Conservation (phyloP, 2,113 vertebrate species). For the Oncorhynchus gorbuscha region DNA sequence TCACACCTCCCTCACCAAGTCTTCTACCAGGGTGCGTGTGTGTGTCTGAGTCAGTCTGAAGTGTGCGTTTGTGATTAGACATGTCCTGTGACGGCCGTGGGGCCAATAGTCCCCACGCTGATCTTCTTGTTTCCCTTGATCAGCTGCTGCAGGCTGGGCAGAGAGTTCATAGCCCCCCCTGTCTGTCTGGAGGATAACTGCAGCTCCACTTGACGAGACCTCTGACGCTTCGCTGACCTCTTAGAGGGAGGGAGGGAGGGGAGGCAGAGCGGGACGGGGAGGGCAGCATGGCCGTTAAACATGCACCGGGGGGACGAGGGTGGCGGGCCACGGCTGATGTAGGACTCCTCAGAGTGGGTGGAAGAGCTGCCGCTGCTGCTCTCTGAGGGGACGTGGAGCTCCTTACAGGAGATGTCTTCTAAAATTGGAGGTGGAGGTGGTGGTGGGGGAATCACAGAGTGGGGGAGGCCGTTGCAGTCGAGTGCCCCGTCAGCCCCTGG, state of each 20-base stretch:
- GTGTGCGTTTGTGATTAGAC: conserved; percentile 69
- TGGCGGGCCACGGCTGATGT: conserved; percentile 80
- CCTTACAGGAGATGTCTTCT: conserved; percentile 66
- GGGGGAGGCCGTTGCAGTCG: conserved; percentile 80
- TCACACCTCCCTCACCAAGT: conserved; percentile 10
- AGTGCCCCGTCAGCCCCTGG: conserved; percentile 76
- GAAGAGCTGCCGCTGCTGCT: conserved; percentile 88
- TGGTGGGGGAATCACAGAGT: conserved; percentile 79
- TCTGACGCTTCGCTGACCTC: conserved; percentile 84
- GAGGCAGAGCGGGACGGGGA: conserved; percentile 63
- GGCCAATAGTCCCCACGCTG: conserved; percentile 85
- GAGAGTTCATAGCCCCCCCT: conserved; percentile 59
- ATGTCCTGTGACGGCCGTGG: conserved; percentile 86
- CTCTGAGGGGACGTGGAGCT: conserved; percentile 78
- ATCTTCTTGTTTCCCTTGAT: conserved; percentile 94
- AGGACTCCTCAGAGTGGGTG: conserved; percentile 88
- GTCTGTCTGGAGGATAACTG: conserved; percentile 49
- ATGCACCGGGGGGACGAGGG: conserved; percentile 70
- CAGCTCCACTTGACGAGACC: conserved; percentile 87
- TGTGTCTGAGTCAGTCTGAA: not conserved
- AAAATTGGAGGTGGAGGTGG: conserved; percentile 75
- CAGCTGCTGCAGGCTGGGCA: conserved; percentile 90
- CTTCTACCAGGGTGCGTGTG: conserved; percentile 36
- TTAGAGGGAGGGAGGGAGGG: conserved; percentile 66
- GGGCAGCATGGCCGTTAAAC: conserved; percentile 80